phyloP scores from a whole-genome alignment of 2,888 invertebrate species.

The Oscheius sp. region DNA sequence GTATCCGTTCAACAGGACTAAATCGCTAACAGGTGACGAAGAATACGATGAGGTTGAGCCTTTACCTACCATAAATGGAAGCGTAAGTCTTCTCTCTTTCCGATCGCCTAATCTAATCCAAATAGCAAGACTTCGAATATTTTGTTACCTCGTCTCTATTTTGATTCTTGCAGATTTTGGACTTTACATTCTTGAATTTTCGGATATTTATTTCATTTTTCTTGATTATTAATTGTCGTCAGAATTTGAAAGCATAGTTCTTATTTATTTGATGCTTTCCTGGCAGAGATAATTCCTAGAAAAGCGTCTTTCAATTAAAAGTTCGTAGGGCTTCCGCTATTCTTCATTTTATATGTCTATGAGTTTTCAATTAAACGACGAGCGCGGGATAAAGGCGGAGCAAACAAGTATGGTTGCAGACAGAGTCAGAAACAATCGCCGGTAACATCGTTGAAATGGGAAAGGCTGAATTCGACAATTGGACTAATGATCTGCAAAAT shows the following conservation, averaged over 20 bases:
- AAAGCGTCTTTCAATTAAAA: neutral
- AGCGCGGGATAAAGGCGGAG: neutral
- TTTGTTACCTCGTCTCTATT: too few species aligned
- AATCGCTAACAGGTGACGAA: slow-evolving; percentile 33
- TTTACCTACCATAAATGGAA: slow-evolving; percentile 8
- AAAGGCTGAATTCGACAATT: slow-evolving; percentile 33
- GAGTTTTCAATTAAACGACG: slow-evolving; percentile 11
- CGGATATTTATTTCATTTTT: too few species aligned
- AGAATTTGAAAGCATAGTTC: too few species aligned
- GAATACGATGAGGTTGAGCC: slow-evolving; percentile 1
- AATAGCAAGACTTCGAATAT: too few species aligned
- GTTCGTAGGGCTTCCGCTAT: neutral
- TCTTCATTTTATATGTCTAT: neutral
- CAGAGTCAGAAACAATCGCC: slow-evolving; percentile 34
- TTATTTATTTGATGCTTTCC: too few species aligned
- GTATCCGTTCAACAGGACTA: slow-evolving; percentile 50
- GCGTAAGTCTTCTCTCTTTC: too few species aligned
- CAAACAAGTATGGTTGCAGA: slow-evolving; percentile 6
- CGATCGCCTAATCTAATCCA: too few species aligned
- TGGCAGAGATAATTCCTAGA: slow-evolving; percentile 3
- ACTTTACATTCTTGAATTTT: too few species aligned
- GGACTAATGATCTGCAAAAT: slow-evolving; percentile 29
- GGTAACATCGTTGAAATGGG: slow-evolving; percentile 42
- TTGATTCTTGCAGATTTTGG: too few species aligned
- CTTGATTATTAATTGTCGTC: too few species aligned